A percentile compares a stretch with the other conserved stretches of the same genome.
Evolutionary conservation across 2,888 invertebrate genomes (phyloP).

Genomic region (Latrodectus elegans): DNA sequence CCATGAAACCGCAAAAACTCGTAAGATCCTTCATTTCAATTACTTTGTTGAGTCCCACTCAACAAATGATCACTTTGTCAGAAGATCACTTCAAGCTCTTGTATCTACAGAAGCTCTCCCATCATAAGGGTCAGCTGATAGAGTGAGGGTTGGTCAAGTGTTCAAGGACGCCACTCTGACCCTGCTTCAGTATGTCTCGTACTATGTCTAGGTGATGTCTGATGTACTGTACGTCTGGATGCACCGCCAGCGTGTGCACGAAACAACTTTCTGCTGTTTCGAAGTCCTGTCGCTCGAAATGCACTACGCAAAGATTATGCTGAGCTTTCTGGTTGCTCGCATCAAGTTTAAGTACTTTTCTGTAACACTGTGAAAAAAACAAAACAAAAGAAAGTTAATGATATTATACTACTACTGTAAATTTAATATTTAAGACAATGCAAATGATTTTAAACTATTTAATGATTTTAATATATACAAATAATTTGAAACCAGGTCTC

Average conservation of each 20-base stretch:
- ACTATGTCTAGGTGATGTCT: conserved; percentile 82
- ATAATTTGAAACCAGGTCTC: no score
- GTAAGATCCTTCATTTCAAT: no score
- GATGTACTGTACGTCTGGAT: conserved; percentile 86
- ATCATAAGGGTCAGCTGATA: conserved; percentile 45
- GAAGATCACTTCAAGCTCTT: conserved; percentile 11
- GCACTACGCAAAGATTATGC: conserved; percentile 79
- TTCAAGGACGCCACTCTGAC: conserved; percentile 12
- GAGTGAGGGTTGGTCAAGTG: conserved; percentile 21
- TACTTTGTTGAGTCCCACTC: no score
- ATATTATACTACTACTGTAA: background rate
- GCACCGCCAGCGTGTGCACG: conserved; percentile 18
- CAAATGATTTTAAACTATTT: no score
- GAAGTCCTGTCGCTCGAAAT: conserved; percentile 50
- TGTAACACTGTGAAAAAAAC: conserved; percentile 77
- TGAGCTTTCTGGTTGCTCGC: conserved; percentile 93
- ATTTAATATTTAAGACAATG: background rate
- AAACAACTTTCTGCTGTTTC: conserved; percentile 42
- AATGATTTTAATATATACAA: background rate
- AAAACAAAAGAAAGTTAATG: background rate
- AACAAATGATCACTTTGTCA: background rate
- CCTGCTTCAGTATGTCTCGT: conserved; percentile 37
- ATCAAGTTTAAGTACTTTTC: conserved; percentile 89
- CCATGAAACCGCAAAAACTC: no score
- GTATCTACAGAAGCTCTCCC: background rate